Evolutionary conservation across 2,797 vertebrate species (phyloP).

Genomic region (Percopsis omiscomaycus): DNA sequence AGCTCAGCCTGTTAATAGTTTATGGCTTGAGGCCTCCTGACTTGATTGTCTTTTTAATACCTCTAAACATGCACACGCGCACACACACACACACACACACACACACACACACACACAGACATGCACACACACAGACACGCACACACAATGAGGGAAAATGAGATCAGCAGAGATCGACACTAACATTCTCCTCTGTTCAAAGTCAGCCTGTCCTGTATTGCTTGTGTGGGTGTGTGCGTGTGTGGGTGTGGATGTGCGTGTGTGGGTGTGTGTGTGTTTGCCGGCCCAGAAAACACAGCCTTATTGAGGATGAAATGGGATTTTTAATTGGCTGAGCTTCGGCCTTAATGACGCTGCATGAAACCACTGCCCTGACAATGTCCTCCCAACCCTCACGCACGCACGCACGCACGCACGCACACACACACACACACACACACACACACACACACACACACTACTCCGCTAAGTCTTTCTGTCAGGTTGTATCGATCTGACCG

Average conservation of each 20-base stretch:
- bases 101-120: not conserved
- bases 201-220: slow-evolving; percentile 37
- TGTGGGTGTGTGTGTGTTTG: slow-evolving; percentile 49
- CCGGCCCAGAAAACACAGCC: slow-evolving; percentile 78
- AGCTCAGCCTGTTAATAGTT: slow-evolving; percentile 64
- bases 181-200: slow-evolving; percentile 37
- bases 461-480: slow-evolving; percentile 46
- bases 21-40: slow-evolving; percentile 62
- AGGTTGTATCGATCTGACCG: slow-evolving; percentile 69
- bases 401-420: slow-evolving; percentile 15
- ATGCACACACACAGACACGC: slow-evolving; percentile 11
- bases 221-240: slow-evolving; percentile 11
- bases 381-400: slow-evolving; percentile 54
- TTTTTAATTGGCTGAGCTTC: slow-evolving; percentile 81
- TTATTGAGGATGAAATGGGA: slow-evolving; percentile 81
- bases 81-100: slow-evolving; percentile 1
- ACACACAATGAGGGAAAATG: slow-evolving; percentile 12
- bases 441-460: slow-evolving; percentile 4
- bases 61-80: slow-evolving; percentile 38
- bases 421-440: slow-evolving; percentile 14
- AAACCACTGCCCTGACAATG: slow-evolving; percentile 67
- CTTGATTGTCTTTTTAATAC: slow-evolving; percentile 69
- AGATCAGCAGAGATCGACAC: slow-evolving; percentile 20
- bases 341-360: slow-evolving; percentile 53
- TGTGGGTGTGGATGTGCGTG: slow-evolving; percentile 20